A percentile compares a stretch with the other conserved stretches of the same genome.
Evolutionary conservation across 1,140 invertebrate species (phyloP).

Genomic region (Mactra quadrangularis): DNA sequence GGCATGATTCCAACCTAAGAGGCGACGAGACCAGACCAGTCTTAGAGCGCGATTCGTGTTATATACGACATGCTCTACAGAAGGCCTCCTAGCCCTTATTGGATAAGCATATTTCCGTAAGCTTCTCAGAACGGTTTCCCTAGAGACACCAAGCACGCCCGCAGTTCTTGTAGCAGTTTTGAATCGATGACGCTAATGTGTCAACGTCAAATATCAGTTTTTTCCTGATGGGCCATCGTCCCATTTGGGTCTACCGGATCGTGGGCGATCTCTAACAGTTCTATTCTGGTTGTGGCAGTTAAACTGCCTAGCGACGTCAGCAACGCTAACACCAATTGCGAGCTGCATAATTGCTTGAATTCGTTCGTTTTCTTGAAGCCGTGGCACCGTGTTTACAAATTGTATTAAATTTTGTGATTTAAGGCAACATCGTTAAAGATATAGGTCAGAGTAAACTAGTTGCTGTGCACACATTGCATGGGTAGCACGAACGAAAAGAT

Average conservation of each 20-base stretch:
- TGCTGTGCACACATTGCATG: slow-evolving; percentile 27
- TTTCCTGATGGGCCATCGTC: slow-evolving; percentile 3
- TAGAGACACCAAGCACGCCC: slow-evolving; percentile 12
- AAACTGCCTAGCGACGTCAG: too few species aligned
- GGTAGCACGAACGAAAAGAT: slow-evolving; percentile 26
- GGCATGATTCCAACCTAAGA: neutral
- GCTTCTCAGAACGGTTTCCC: slow-evolving; percentile 1
- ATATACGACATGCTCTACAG: too few species aligned
- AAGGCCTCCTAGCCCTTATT: slow-evolving; percentile 20
- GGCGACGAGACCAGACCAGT: neutral
- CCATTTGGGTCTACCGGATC: too few species aligned
- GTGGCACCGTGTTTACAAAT: slow-evolving; percentile 6
- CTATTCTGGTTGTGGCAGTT: too few species aligned
- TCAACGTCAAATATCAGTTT: too few species aligned
- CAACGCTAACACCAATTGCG: too few species aligned
- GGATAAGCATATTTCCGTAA: slow-evolving; percentile 4
- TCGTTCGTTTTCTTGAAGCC: slow-evolving; percentile 7
- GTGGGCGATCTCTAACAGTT: too few species aligned
- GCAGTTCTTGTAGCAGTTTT: slow-evolving; percentile 35
- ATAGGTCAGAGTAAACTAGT: slow-evolving; percentile 5
- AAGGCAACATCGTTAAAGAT: neutral
- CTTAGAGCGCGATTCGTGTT: too few species aligned
- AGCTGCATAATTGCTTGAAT: too few species aligned
- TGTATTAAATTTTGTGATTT: neutral
- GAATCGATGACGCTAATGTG: slow-evolving; percentile 16